Conservation (phyloP, 2,888 invertebrate species). For the Erannis defoliaria region DNA sequence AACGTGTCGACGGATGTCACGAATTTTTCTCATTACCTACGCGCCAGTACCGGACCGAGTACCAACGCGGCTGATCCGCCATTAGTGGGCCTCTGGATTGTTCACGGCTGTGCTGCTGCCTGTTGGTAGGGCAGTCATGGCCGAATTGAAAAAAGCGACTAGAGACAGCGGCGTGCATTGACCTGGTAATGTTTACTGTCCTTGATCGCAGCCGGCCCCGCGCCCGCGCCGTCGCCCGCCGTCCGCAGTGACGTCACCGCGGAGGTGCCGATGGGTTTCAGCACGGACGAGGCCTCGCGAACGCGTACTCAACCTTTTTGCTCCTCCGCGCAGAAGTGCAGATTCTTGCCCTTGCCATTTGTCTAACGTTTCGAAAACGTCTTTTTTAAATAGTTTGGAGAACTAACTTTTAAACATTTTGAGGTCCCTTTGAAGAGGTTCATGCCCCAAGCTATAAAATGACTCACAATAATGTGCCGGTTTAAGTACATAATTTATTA, state of each 20-base stretch:
- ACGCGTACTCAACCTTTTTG: constrained; percentile 8
- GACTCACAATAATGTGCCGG: neutral
- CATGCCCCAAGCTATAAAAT: too few species aligned
- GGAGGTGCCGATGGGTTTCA: constrained; percentile 85
- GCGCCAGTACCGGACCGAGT: constrained; percentile 19
- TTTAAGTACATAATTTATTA: neutral
- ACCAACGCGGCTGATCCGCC: constrained; percentile 37
- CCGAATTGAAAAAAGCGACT: constrained; percentile 67
- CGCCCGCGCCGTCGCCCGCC: constrained; percentile 32
- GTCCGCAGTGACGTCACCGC: constrained; percentile 77
- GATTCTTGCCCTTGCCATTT: constrained; percentile 10
- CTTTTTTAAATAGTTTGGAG: too few species aligned
- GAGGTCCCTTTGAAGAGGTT: neutral
- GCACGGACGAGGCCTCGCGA: constrained; percentile 56
- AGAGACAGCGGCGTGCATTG: constrained; percentile 80
- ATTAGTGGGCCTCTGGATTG: constrained; percentile 62
- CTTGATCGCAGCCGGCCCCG: constrained; percentile 68
- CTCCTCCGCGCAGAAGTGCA: constrained; percentile 23
- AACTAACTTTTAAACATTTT: neutral
- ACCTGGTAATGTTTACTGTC: constrained; percentile 85
- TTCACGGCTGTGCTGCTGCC: too few species aligned
- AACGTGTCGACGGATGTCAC: constrained; percentile 36
- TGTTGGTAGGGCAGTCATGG: constrained; percentile 72
- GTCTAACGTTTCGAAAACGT: neutral
- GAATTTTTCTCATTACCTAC: constrained; percentile 40